Evolutionary conservation across 1,140 invertebrate genomes (phyloP), one percentile per base, ranked within the genome.

Genomic region (Physella acuta): DNA sequence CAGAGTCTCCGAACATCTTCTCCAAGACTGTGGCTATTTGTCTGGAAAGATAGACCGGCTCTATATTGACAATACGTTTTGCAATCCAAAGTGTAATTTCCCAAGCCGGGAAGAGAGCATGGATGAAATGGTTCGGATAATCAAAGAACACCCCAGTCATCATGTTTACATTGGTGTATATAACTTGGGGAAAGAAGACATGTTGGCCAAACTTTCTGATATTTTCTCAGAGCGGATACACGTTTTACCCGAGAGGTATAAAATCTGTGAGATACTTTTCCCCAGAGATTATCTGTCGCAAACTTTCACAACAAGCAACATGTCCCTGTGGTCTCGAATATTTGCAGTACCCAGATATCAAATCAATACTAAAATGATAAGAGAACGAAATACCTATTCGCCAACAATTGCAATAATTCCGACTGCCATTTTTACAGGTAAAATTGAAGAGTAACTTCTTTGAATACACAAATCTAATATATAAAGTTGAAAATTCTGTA

Each of bases 1-100:
- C 66, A 64, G 70, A 17, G 58, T 24, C 60, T 44, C 34, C 20
- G 4, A 26, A 11, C 11, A 53, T 1, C 55, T 74, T 51, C 33
- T 69, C 14, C 28, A 56, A 4, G 37, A 67, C n/a, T 44, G n/a
- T 5, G 53, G 33, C 0, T 36, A 49, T 31, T 53, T 73, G 16
- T 34, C 28, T 14, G 28, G 55, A 0, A 64, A 70, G 16, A 76
- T 86, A 44, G 86, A 87, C 73, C 59, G 79, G 1, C 64, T 87
- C 0, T 87, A 86, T 74, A 63, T 87, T 31, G 86, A 87, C 71
- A 87, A 87, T 70, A 87, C 86, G 0, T 87, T 85, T 70, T 86
- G 84, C 71, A 76, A 78, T 63, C 79, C 82, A n/a, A 60, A 72
- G 11, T 86, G 83, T 73, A 44, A 68, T 17, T 86, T 87, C 75